Evolutionary conservation across 2,113 vertebrate genomes (phyloP).

Genomic region (Hyperoodon ampullatus): DNA sequence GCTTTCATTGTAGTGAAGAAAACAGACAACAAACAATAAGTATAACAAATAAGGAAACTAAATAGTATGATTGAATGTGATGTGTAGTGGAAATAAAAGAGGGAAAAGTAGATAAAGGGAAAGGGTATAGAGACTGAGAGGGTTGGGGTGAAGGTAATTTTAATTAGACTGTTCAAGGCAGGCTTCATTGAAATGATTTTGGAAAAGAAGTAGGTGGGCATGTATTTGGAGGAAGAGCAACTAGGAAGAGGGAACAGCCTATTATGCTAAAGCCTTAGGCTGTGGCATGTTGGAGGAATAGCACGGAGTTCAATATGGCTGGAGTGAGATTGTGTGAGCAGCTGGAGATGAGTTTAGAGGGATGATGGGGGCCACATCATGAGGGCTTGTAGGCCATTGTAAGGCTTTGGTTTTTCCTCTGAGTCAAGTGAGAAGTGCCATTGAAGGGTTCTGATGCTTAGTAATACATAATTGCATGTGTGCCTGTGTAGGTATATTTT

Average conservation of each 20-base stretch:
- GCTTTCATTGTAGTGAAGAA: conserved; percentile 14
- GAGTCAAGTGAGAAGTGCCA: background rate
- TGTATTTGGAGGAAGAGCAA: background rate
- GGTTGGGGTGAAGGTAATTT: background rate
- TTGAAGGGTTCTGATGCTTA: background rate
- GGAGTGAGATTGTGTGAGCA: background rate
- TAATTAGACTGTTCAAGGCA: background rate
- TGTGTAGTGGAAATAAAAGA: background rate
- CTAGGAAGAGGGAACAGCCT: background rate
- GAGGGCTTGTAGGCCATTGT: background rate
- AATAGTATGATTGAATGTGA: background rate
- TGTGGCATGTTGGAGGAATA: background rate
- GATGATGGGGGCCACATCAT: background rate
- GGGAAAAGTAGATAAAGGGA: background rate
- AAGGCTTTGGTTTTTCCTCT: background rate
- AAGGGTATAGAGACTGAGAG: background rate
- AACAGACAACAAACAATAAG: background rate
- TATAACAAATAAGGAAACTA: background rate
- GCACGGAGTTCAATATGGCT: background rate
- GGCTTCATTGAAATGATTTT: background rate
- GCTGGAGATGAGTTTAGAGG: background rate
- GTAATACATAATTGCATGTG: background rate
- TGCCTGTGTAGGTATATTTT: background rate
- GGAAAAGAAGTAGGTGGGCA: background rate
- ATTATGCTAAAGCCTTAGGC: background rate